Evolutionary conservation across 2,113 vertebrate species (phyloP).

Genomic region (Nansenia antarctica): DNA sequence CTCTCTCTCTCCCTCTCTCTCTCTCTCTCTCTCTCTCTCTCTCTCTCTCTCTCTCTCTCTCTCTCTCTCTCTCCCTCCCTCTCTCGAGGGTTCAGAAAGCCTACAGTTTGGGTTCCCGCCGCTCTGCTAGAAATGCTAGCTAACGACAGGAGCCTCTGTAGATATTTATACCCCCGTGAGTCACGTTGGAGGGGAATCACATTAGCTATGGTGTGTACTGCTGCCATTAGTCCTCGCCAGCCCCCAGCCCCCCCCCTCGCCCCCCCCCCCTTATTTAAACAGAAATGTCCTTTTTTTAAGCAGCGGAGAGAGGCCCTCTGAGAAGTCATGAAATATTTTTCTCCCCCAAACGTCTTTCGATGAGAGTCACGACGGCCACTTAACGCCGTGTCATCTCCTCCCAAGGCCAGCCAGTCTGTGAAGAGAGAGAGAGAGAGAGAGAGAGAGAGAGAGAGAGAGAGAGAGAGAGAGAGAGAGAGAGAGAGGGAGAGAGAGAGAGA

Average conservation of each 20-base stretch:
- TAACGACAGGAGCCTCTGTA: slow-evolving; percentile 21
- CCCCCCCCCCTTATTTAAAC: background rate
- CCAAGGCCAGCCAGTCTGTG: slow-evolving; percentile 42
- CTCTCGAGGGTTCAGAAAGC: slow-evolving; percentile 34
- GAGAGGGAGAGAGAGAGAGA: too few relatives aligned
- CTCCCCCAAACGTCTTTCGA: slow-evolving; percentile 52
- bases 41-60: too few relatives aligned
- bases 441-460: background rate
- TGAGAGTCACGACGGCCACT: slow-evolving; percentile 42
- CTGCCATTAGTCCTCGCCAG: slow-evolving; percentile 36
- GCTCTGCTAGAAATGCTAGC: background rate
- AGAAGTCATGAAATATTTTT: slow-evolving; percentile 52
- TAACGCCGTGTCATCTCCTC: slow-evolving; percentile 53
- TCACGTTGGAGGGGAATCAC: slow-evolving; percentile 60
- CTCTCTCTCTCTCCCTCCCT: too few relatives aligned
- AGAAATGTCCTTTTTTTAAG: slow-evolving; percentile 29
- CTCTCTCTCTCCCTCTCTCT: background rate
- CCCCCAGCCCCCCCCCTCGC: background rate
- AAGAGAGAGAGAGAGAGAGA: background rate
- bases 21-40: slow-evolving; percentile 25
- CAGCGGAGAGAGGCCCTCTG: slow-evolving; percentile 31
- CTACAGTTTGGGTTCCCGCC: background rate
- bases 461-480: slow-evolving; percentile 14
- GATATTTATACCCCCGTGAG: slow-evolving; percentile 64
- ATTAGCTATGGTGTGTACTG: slow-evolving; percentile 62